Conservation (phyloP, 2,113 vertebrate genomes). For the Todiramphus chloris region DNA sequence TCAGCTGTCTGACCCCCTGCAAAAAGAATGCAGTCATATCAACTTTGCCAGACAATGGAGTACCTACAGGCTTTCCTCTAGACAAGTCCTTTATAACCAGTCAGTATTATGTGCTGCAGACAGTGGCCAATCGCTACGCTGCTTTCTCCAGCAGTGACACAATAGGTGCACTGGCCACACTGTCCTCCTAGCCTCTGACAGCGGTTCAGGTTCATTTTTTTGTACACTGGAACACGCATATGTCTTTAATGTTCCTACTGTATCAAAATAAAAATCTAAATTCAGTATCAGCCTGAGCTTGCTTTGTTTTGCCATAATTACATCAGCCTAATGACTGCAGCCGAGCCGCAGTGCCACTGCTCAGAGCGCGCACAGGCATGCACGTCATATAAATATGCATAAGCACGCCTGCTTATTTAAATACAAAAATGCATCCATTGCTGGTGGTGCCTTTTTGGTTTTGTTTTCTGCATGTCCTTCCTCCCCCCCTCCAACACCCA, state of each 20-base stretch:
- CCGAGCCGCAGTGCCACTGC: conserved; percentile 50
- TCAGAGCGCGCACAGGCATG: conserved; percentile 55
- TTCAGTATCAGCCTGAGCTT: conserved; percentile 11
- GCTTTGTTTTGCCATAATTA: conserved; percentile 74
- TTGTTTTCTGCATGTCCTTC: conserved; percentile 14
- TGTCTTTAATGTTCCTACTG: conserved; percentile 74
- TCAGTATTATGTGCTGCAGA: conserved; percentile 81
- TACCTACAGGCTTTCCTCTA: conserved; percentile 77
- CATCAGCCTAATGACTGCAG: conserved; percentile 75
- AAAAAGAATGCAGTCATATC: conserved; percentile 81
- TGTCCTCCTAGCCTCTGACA: conserved; percentile 76
- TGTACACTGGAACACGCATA: conserved; percentile 69
- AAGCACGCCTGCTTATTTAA: conserved; percentile 72
- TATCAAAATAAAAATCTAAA: neutral
- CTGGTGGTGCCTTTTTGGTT: conserved; percentile 36
- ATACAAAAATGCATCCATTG: conserved; percentile 73
- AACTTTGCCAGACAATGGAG: conserved; percentile 83
- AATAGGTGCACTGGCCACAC: conserved; percentile 83
- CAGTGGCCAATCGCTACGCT: conserved; percentile 80
- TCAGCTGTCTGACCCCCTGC: conserved; percentile 75
- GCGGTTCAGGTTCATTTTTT: conserved; percentile 77
- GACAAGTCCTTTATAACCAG: conserved; percentile 86
- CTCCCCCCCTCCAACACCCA: neutral
- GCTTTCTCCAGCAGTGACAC: conserved; percentile 80
- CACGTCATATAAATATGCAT: conserved; percentile 76